Conservation (phyloP, 2,797 vertebrate genomes). For the Salmo trutta region DNA sequence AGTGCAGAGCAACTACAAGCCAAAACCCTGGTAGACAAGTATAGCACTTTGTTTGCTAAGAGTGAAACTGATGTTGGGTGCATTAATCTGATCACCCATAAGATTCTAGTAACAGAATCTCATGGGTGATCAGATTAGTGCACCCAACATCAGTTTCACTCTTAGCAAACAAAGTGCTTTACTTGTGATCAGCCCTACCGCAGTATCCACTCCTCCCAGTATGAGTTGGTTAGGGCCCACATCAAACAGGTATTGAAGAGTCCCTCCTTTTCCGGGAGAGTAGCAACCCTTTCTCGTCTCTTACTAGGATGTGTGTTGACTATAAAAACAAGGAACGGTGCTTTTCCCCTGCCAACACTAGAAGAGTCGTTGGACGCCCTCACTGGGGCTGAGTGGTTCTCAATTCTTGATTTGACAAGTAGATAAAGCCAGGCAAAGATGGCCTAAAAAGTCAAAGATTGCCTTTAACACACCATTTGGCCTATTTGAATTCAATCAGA, state of each 20-base stretch:
- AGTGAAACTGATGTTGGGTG: conserved; percentile 16
- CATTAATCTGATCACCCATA: background rate
- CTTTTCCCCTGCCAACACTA: background rate
- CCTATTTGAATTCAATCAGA: too few species aligned
- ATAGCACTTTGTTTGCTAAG: background rate
- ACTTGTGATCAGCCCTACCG: background rate
- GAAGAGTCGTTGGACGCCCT: background rate
- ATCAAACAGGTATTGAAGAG: background rate
- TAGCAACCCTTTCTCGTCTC: background rate
- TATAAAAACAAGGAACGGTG: background rate
- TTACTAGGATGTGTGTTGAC: background rate
- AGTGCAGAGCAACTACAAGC: background rate
- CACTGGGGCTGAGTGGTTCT: background rate
- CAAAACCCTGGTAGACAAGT: background rate
- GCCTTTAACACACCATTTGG: too few species aligned
- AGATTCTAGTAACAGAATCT: background rate
- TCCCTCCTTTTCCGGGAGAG: background rate
- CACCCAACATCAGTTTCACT: conserved; percentile 17
- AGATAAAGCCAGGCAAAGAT: conserved; percentile 5
- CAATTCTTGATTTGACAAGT: background rate
- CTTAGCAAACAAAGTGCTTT: background rate
- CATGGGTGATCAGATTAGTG: background rate
- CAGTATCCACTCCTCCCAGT: background rate
- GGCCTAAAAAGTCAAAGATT: background rate
- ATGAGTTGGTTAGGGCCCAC: background rate